Evolutionary conservation across 1,140 invertebrate species (phyloP).

Genomic region (Augochlora pura): DNA sequence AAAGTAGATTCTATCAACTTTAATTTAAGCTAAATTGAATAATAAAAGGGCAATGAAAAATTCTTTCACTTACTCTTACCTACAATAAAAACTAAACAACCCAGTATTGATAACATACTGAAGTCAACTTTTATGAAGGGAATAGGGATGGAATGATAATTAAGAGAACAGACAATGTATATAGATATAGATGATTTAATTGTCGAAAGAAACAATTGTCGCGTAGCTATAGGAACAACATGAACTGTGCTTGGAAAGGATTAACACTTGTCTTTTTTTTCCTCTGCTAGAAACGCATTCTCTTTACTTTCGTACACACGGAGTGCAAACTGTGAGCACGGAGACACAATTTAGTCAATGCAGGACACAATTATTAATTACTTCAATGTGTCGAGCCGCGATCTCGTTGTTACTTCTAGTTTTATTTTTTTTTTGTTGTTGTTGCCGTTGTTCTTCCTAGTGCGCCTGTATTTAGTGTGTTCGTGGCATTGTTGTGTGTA

Average conservation of each 20-base stretch:
- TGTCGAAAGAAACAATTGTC: constrained; percentile 74
- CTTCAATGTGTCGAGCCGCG: constrained; percentile 43
- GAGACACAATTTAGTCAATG: constrained; percentile 64
- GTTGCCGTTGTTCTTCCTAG: constrained; percentile 38
- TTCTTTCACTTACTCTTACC: too few relatives aligned
- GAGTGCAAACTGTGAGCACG: constrained; percentile 69
- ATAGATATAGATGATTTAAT: constrained; percentile 75
- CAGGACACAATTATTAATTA: constrained; percentile 38
- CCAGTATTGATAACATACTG: too few relatives aligned
- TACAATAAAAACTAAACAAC: too few relatives aligned
- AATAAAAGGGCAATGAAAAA: too few relatives aligned
- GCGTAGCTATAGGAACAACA: constrained; percentile 76
- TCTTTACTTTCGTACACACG: constrained; percentile 61
- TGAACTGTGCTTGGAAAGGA: constrained; percentile 71
- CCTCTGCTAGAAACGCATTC: constrained; percentile 59
- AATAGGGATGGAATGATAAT: not conserved
- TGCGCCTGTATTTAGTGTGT: constrained; percentile 25
- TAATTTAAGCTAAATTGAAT: too few relatives aligned
- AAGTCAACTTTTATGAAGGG: too few relatives aligned
- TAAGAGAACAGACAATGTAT: constrained; percentile 53
- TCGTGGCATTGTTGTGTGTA: not conserved
- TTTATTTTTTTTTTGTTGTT: constrained; percentile 36
- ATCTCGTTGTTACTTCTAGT: constrained; percentile 46
- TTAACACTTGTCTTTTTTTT: constrained; percentile 61
- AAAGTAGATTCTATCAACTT: too few relatives aligned